Evolutionary conservation across 2,888 invertebrate species (phyloP), one percentile per base, ranked within the genome.

Genomic region (Caradrina kadenii): DNA sequence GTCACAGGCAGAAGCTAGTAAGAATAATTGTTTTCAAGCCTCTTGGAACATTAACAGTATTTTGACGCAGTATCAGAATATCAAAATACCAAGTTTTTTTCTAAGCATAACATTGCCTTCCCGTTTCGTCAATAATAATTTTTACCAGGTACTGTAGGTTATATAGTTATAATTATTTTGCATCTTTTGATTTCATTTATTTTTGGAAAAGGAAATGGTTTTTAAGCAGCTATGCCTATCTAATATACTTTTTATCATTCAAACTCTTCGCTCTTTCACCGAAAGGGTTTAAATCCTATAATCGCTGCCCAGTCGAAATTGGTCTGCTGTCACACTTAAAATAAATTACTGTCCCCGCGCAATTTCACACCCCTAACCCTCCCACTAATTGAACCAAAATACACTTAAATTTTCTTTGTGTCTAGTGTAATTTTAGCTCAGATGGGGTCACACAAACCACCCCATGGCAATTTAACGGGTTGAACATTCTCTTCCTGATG

Each of bases 351-450:
- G 86, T 89, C 89, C 92, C 89, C 86, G 90, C 89, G 88, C 91
- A 92, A 93, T 94, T 93, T 93, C 91, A 92, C 93, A 93, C 93
- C 94, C 93, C 88, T 88, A 86, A 83, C 89, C 87, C 84, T 82
- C 89, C 89, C 89, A 91, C 92, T 93, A 94, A 94, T 94, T 93
- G 93, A 88, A 92, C 94, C 92, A 92, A 93, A 94, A 94, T 93
- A 93, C 93, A 92, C 92, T 93, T 91, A 93, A 92, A 93, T 93
- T 94, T 93, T 93, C 94, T 94, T 94, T 93, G 93, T 93, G 92
- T 91, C 92, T 91, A 88, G 90, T 89, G 92, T 93, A 93, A 94
- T 93, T 94, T 93, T 92, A 93, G 93, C 88, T 90, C 88, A 86
- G 91, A 90, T 91, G 90, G 93, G 93, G 93, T 90, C 92, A 91